Conservation (phyloP, 2,888 invertebrate species). For the Chloroclystis v-ata region DNA sequence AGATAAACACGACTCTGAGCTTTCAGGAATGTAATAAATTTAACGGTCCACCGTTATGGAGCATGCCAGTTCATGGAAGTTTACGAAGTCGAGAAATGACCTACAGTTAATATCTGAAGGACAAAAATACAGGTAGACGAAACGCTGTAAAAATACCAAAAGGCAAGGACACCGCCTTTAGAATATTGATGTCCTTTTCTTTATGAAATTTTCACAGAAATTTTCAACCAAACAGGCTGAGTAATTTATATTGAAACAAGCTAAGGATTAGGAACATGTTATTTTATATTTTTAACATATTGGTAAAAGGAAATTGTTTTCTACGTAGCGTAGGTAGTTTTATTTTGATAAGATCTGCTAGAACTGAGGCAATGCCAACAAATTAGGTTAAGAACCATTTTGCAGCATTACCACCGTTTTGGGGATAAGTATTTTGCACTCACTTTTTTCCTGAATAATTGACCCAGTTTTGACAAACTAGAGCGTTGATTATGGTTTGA, state of each 20-base stretch:
- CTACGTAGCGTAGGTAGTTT: no score
- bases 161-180: background rate
- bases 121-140: slow-evolving; percentile 28
- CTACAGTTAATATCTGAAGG: slow-evolving; percentile 32
- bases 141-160: slow-evolving; percentile 11
- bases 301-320: no score
- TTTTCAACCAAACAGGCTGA: background rate
- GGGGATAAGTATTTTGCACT: slow-evolving; percentile 35
- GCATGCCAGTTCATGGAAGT: no score
- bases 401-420: slow-evolving; percentile 32
- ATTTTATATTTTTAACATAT: no score
- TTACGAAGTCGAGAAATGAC: slow-evolving; percentile 33
- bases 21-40: no score
- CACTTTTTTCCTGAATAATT: slow-evolving; percentile 36
- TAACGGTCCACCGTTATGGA: no score
- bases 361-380: slow-evolving; percentile 26
- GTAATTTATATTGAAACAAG: background rate
- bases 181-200: slow-evolving; percentile 5
- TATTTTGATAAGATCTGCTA: slow-evolving; percentile 24
- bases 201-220: slow-evolving; percentile 3
- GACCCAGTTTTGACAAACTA: slow-evolving; percentile 37
- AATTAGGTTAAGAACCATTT: slow-evolving; percentile 40
- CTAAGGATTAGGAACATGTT: no score
- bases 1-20: no score
- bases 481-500: slow-evolving; percentile 26